These are phyloP conservation scores for Cheilosia pagana DNA, from an alignment of 2,888 invertebrate species.

Conservation along the genomic window DNA sequence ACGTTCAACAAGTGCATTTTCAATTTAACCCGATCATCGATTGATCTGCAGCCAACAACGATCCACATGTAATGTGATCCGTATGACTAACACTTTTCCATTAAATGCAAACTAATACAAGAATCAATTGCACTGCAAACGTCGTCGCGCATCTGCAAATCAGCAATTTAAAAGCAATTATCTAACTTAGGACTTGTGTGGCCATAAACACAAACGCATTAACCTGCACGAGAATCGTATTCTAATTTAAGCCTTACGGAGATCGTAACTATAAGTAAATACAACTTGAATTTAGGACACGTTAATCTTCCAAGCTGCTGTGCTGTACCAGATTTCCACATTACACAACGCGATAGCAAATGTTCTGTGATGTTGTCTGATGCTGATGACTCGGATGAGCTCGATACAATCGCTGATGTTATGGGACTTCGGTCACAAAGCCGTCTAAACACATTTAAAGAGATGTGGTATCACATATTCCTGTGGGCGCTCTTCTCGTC, in stretches of 20 bases:
- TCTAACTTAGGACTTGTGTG: slow-evolving; percentile 30
- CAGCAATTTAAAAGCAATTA: slow-evolving; percentile 53
- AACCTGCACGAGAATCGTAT: slow-evolving; percentile 20
- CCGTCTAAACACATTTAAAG: slow-evolving; percentile 89
- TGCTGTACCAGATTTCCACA: slow-evolving; percentile 16
- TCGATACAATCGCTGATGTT: slow-evolving; percentile 89
- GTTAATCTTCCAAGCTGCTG: slow-evolving; percentile 49
- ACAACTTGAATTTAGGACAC: slow-evolving; percentile 15
- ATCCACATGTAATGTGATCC: slow-evolving; percentile 68
- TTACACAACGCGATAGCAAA: slow-evolving; percentile 57
- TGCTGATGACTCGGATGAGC: slow-evolving; percentile 83
- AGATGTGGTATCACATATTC: slow-evolving; percentile 99
- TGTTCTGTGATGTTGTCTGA: slow-evolving; percentile 80
- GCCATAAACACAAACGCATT: slow-evolving; percentile 11
- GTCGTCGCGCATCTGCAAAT: slow-evolving; percentile 56
- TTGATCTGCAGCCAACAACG: slow-evolving; percentile 67
- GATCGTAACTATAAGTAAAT: slow-evolving; percentile 3
- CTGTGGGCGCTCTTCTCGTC: slow-evolving; percentile 98
- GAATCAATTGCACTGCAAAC: slow-evolving; percentile 54
- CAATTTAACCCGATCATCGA: slow-evolving; percentile 56
- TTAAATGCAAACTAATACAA: slow-evolving; percentile 31
- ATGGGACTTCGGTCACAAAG: slow-evolving; percentile 87
- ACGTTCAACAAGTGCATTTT: slow-evolving; percentile 56
- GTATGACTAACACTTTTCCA: slow-evolving; percentile 17
- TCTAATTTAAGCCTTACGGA: slow-evolving; percentile 28